phyloP scores from a whole-genome alignment of 1,140 invertebrate genomes.

The Apis florea region DNA sequence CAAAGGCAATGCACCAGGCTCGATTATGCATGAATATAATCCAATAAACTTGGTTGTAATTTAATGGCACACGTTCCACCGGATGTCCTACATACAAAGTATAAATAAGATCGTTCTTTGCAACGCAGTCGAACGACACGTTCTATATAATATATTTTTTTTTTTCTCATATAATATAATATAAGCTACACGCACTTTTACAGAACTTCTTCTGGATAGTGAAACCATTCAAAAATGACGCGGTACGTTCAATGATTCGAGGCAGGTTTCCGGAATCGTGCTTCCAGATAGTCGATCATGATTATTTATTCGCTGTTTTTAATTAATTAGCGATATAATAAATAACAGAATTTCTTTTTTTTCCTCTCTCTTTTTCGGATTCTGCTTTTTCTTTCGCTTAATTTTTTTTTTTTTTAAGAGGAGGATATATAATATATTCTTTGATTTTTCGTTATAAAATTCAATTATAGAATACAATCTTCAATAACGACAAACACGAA shows the following conservation, averaged over 20 bases:
- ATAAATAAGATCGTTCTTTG: slow-evolving; percentile 37
- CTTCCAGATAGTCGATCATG: neutral
- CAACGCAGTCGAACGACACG: slow-evolving; percentile 21
- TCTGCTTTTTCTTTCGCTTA: neutral
- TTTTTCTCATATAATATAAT: neutral
- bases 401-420: neutral
- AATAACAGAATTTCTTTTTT: neutral
- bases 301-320: no score
- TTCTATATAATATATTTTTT: neutral
- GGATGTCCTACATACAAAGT: slow-evolving; percentile 24
- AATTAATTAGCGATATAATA: neutral
- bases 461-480: slow-evolving; percentile 19
- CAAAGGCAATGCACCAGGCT: slow-evolving; percentile 16
- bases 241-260: slow-evolving; percentile 8
- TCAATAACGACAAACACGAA: slow-evolving; percentile 20
- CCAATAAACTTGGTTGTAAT: slow-evolving; percentile 20
- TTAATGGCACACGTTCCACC: slow-evolving; percentile 24
- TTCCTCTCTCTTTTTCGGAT: neutral
- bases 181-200: neutral
- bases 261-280: slow-evolving; percentile 9
- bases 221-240: neutral
- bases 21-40: slow-evolving; percentile 25
- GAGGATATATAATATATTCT: neutral
- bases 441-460: slow-evolving; percentile 18
- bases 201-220: neutral